A percentile compares a stretch with the other conserved stretches of the same genome.
Evolutionary conservation across 2,113 vertebrate genomes (phyloP).

Genomic region (Gobiocypris rarus): DNA sequence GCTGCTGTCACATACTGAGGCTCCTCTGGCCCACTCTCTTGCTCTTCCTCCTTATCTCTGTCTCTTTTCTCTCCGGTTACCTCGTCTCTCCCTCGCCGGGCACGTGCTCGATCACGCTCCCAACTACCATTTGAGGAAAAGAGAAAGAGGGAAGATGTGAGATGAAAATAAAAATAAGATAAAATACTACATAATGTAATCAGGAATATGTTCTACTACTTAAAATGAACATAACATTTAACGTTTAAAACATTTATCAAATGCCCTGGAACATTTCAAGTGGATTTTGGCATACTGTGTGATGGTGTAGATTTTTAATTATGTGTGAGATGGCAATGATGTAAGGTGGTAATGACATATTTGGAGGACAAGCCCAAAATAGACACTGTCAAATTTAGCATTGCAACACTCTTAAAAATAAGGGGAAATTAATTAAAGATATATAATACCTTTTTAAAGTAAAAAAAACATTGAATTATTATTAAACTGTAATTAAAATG

Average conservation of each 20-base stretch:
- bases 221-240: too few species aligned
- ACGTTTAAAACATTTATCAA: neutral
- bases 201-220: too few species aligned
- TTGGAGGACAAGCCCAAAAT: too few species aligned
- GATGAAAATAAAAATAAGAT: neutral
- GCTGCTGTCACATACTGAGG: slow-evolving; percentile 80
- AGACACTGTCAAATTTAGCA: neutral
- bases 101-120: slow-evolving; percentile 80
- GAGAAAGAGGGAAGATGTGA: neutral
- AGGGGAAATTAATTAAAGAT: neutral
- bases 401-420: neutral
- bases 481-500: too few species aligned
- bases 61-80: slow-evolving; percentile 80
- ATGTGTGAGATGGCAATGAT: neutral
- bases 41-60: slow-evolving; percentile 79
- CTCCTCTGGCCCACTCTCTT: slow-evolving; percentile 85
- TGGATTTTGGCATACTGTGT: neutral
- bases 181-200: neutral
- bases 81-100: slow-evolving; percentile 69
- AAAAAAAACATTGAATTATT: neutral
- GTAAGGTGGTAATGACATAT: neutral
- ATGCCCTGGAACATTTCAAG: neutral
- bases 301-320: neutral
- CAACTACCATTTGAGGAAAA: slow-evolving; percentile 72
- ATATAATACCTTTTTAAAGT: neutral